Evolutionary conservation across 2,113 vertebrate genomes (phyloP), one percentile per base, ranked within the genome.

Genomic region (Pterocles gutturalis): DNA sequence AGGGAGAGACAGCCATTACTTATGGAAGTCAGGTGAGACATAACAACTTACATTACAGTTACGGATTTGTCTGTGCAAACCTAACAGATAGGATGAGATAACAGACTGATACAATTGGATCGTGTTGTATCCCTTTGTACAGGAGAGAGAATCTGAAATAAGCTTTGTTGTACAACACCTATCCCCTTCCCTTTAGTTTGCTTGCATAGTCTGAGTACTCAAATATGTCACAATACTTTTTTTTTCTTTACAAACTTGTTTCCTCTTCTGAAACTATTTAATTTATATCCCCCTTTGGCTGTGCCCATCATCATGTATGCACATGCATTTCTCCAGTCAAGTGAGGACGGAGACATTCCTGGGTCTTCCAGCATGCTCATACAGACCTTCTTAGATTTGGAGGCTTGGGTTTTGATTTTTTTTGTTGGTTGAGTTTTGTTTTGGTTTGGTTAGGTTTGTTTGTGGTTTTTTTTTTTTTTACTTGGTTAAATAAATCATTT

Each of bases 391-490:
- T 69, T 28, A 18, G 22, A 19, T 12, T 6, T 10, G 29, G 11
- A 24, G 2, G 4, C 0, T 22, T 33, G 28, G 3, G 7, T 1
- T 1, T 33, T 57, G 12, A 19, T 24, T 77, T 67, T 31, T 4
- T 28, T 45, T 7, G n/a, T 17, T 4, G 57, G 4, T 33, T 41
- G 9, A 36, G 4, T 2, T 38, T 69, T n/a, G 17, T 1, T 8
- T 1, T 6, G 36, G 25, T 28, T 26, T 41, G 20, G 11, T 49
- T 49, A 25, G 49, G 24, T 13, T 36, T 10, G 14, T 24, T 53
- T 64, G 5, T 49, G 38, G 16, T 8, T 49, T 24, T 60, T 21
- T 34, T 54, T 62, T 31, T 19, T 72, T 31, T 54, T 33, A 61
- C 1, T 18, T 64, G 21, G 6, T 65, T 91, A 43, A 69, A 3